phyloP scores from a whole-genome alignment of 2,797 vertebrate genomes.

The Knipowitschia caucasica region DNA sequence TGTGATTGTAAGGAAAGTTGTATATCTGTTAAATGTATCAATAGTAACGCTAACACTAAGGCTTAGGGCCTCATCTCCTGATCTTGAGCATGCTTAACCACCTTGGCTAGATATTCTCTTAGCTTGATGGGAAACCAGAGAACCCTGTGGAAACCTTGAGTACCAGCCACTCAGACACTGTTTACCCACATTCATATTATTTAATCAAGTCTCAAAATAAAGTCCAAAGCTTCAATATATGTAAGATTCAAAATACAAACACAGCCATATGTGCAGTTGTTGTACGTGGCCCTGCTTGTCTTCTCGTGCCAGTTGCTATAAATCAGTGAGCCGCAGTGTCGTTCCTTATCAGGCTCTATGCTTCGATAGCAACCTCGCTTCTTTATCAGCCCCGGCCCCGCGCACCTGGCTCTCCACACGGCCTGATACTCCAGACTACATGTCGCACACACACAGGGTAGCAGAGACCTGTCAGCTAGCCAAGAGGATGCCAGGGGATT shows the following conservation, averaged over 20 bases:
- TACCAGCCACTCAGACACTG: too few species aligned
- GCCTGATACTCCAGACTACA: constrained; percentile 56
- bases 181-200: neutral
- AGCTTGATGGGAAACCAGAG: too few species aligned
- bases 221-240: constrained; percentile 1
- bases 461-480: constrained; percentile 37
- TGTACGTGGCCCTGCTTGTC: constrained; percentile 19
- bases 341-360: constrained; percentile 63
- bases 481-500: constrained; percentile 18
- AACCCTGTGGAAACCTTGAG: too few species aligned
- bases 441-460: constrained; percentile 26
- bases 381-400: constrained; percentile 68
- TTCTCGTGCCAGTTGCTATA: constrained; percentile 43
- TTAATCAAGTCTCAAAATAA: neutral
- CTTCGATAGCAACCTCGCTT: constrained; percentile 61
- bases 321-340: constrained; percentile 57
- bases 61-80: too few species aligned
- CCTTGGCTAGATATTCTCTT: too few species aligned
- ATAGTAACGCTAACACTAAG: too few species aligned
- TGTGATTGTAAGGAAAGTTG: too few species aligned
- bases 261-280: constrained; percentile 24
- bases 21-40: too few species aligned
- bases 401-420: constrained; percentile 52
- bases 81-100: too few species aligned
- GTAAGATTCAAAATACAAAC: constrained; percentile 30